These are phyloP conservation scores for Callocephalon fimbriatum DNA, from an alignment of 2,113 vertebrate species.

Conservation along the genomic window DNA sequence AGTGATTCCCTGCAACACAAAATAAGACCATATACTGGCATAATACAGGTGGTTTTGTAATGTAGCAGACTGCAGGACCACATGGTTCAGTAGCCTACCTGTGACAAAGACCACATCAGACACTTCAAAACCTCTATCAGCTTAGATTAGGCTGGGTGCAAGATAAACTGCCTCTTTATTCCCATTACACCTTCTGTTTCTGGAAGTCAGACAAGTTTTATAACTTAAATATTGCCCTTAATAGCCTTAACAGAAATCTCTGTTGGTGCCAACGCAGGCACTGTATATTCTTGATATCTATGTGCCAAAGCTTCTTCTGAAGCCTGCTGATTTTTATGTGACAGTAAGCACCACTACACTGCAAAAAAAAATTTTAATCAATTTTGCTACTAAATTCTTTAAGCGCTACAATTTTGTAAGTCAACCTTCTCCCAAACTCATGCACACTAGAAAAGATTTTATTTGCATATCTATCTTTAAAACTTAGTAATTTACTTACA, in stretches of 20 bases:
- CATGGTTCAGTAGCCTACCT: background rate
- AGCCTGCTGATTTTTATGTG: background rate
- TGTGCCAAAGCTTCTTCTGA: background rate
- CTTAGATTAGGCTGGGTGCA: background rate
- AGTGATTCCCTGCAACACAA: background rate
- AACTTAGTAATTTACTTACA: slow-evolving; percentile 80
- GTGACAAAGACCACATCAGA: background rate
- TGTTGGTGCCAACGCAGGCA: background rate
- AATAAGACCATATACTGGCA: background rate
- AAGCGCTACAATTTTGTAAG: background rate
- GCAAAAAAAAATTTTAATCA: background rate
- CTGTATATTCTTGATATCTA: background rate
- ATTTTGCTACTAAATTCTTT: background rate
- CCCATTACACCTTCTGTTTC: background rate
- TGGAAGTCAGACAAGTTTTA: background rate
- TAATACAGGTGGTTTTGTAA: background rate
- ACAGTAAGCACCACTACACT: background rate
- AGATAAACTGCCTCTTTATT: background rate
- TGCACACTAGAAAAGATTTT: background rate
- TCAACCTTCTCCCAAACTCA: background rate
- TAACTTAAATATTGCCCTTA: background rate
- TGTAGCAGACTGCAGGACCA: background rate
- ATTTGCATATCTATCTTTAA: background rate
- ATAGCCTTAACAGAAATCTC: background rate
- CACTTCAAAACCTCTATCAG: background rate